A percentile compares a stretch with the other conserved stretches of the same genome.
phyloP scores from a whole-genome alignment of 2,113 vertebrate species.

The Caloenas nicobarica region DNA sequence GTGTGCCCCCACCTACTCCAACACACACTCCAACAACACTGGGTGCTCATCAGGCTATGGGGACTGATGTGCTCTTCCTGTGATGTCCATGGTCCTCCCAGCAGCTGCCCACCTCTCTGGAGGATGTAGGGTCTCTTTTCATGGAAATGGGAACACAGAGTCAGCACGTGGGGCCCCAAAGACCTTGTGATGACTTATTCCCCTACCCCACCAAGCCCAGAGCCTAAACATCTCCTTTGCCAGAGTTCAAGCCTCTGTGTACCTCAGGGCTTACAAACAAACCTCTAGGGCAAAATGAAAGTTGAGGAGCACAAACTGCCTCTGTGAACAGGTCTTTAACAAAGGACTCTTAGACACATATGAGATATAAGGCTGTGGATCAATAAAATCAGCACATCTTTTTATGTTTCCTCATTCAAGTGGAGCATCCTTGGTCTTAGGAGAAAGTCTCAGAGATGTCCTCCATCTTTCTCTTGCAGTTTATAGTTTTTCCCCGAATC shows the following conservation, averaged over 20 bases:
- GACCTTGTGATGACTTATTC: background rate
- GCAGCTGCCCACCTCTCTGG: background rate
- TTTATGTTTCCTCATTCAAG: background rate
- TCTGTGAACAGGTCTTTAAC: background rate
- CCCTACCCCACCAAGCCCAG: background rate
- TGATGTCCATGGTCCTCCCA: background rate
- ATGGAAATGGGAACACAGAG: background rate
- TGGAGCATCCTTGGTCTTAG: background rate
- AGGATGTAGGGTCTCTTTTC: background rate
- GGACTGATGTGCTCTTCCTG: background rate
- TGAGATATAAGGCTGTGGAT: background rate
- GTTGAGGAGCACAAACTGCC: background rate
- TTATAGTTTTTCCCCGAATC: background rate
- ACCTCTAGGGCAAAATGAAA: background rate
- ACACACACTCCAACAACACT: too few species aligned
- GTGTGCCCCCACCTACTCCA: background rate
- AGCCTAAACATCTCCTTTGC: background rate
- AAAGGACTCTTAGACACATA: background rate
- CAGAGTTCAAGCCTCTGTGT: background rate
- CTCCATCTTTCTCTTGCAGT: background rate
- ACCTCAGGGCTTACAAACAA: background rate
- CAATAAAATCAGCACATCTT: background rate
- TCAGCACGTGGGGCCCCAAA: background rate
- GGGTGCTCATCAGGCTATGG: rapidly evolving
- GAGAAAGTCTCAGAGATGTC: background rate